Conservation (phyloP, 2,888 invertebrate species). For the Torymus aiolomorphi region DNA sequence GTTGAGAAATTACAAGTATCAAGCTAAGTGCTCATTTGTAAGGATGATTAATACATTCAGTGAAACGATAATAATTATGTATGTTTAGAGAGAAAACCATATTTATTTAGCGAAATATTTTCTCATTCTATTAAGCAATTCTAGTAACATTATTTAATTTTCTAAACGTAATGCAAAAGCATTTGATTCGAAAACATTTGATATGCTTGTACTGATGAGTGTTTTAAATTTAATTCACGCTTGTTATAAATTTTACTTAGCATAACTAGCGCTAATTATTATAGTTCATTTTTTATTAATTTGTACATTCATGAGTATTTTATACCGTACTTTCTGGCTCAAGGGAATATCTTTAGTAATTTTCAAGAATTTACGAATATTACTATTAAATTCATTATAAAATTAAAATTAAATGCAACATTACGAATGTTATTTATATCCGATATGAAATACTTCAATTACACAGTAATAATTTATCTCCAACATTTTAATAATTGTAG, state of each 20-base stretch:
- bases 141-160: too few species aligned
- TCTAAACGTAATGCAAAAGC: too few species aligned
- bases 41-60: conserved; percentile 12
- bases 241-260: too few species aligned
- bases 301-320: too few species aligned
- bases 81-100: too few species aligned
- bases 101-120: too few species aligned
- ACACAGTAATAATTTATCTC: conserved; percentile 7
- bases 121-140: too few species aligned
- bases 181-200: neutral
- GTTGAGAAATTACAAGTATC: conserved; percentile 15
- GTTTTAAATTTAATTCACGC: neutral
- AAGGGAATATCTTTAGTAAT: neutral
- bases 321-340: too few species aligned
- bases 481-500: conserved; percentile 39
- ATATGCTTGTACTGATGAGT: neutral
- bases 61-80: neutral
- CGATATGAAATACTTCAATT: neutral
- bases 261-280: neutral
- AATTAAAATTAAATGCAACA: conserved; percentile 13
- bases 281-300: neutral
- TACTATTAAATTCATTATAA: too few species aligned
- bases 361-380: neutral
- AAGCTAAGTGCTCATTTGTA: neutral
- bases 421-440: neutral